phyloP scores from a whole-genome alignment of 1,140 invertebrate species.

The Zaprionus lachaisei region DNA sequence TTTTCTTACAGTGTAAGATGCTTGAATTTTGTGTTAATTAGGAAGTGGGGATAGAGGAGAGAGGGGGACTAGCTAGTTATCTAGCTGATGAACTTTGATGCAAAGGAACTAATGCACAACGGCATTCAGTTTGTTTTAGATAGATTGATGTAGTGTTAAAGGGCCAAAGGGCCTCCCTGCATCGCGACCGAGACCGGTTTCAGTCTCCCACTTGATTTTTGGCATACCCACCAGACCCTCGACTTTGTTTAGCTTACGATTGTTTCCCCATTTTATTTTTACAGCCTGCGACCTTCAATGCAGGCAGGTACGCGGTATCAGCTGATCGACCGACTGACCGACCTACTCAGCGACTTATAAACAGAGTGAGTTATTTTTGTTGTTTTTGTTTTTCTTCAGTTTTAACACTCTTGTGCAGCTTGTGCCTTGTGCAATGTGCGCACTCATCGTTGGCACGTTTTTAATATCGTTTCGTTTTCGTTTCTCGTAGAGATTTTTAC shows the following conservation, averaged over 20 bases:
- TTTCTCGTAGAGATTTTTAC: constrained; percentile 36
- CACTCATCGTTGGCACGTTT: constrained; percentile 76
- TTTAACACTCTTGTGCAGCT: constrained; percentile 61
- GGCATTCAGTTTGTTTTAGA: constrained; percentile 1
- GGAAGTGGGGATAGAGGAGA: background rate
- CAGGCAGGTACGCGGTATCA: constrained; percentile 22
- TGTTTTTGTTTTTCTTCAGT: constrained; percentile 34
- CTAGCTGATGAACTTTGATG: constrained; percentile 1
- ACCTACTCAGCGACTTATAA: constrained; percentile 53
- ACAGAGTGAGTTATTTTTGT: constrained; percentile 44
- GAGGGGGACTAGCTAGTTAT: background rate
- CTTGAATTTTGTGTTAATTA: background rate
- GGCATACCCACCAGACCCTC: constrained; percentile 12
- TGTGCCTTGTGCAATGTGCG: constrained; percentile 75
- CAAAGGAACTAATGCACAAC: background rate
- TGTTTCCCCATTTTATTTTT: constrained; percentile 34
- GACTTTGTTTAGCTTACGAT: constrained; percentile 1
- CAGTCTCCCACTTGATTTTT: constrained; percentile 10
- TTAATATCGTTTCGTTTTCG: constrained; percentile 44
- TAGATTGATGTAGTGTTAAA: background rate
- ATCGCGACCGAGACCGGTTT: background rate
- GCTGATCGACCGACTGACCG: constrained; percentile 28
- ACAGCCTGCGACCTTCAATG: constrained; percentile 48
- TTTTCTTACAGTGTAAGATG: constrained; percentile 2
- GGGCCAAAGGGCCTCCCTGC: background rate